Evolutionary conservation across 2,888 invertebrate species (phyloP).

Genomic region (Thereva unica): DNA sequence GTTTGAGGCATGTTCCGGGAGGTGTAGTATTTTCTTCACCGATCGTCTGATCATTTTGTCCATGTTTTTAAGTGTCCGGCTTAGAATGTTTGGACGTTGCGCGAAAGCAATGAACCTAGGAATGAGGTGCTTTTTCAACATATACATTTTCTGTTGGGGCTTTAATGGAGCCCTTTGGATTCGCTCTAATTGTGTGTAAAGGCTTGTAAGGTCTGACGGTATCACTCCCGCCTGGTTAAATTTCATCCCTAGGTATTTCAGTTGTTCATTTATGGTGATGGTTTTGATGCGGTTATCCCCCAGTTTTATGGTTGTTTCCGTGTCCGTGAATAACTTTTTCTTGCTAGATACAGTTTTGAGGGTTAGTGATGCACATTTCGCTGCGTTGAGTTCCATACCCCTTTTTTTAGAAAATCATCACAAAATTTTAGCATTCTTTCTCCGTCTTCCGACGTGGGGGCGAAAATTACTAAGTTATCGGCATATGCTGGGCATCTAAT

Average conservation of each 20-base stretch:
- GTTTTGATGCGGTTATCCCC: neutral
- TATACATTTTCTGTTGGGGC: slow-evolving; percentile 14
- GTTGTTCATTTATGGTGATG: neutral
- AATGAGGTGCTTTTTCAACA: neutral
- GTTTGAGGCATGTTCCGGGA: neutral
- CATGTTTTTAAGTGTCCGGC: neutral
- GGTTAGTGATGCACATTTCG: neutral
- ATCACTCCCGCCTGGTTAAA: neutral
- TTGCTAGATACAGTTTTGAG: neutral
- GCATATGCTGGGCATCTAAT: too few relatives aligned
- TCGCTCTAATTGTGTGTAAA: neutral
- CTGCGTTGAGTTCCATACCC: neutral
- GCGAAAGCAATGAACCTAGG: neutral
- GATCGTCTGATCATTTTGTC: slow-evolving; percentile 6
- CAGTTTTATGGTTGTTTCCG: neutral
- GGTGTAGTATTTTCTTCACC: neutral
- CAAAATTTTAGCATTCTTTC: neutral
- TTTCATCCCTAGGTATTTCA: neutral
- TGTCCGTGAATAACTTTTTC: slow-evolving; percentile 1
- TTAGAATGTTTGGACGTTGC: neutral
- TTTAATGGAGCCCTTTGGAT: slow-evolving; percentile 3
- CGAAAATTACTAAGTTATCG: neutral
- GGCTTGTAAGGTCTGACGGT: neutral
- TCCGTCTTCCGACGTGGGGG: neutral
- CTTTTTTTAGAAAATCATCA: neutral